Evolutionary conservation across 2,797 vertebrate genomes (phyloP).

Genomic region (Notolabrus celidotus): DNA sequence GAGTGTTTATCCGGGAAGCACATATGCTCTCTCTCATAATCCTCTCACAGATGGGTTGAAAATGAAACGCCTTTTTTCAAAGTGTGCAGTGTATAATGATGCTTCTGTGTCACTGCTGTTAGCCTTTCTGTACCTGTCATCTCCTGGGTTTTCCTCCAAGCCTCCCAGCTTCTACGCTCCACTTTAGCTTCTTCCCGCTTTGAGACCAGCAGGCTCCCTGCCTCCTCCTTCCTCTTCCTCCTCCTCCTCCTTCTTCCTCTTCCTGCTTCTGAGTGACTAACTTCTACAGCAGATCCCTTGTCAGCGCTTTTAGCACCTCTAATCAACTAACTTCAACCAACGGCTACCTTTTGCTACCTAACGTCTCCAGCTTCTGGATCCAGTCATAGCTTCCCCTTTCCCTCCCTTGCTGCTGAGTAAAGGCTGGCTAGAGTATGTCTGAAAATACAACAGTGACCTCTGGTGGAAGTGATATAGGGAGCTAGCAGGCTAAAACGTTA

Average conservation of each 20-base stretch:
- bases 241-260: constrained; percentile 40
- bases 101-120: constrained; percentile 71
- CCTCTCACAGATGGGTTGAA: constrained; percentile 60
- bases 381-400: constrained; percentile 8
- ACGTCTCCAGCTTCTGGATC: constrained; percentile 33
- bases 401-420: constrained; percentile 3
- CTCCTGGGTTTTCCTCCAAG: constrained; percentile 85
- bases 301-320: constrained; percentile 49
- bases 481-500: too few relatives aligned
- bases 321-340: constrained; percentile 50
- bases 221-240: constrained; percentile 56
- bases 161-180: constrained; percentile 86
- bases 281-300: constrained; percentile 31
- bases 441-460: constrained; percentile 12
- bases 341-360: constrained; percentile 38
- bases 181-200: constrained; percentile 72
- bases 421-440: constrained; percentile 13
- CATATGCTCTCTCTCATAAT: neutral
- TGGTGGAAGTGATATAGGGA: neutral
- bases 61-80: constrained; percentile 55
- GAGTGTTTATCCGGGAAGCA: constrained; percentile 5
- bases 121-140: constrained; percentile 75
- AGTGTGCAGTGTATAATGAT: constrained; percentile 63
- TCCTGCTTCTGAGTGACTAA: constrained; percentile 66
- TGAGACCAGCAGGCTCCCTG: constrained; percentile 76